Percentiles rank a stretch among this genome's conserved stretches.
phyloP scores from a whole-genome alignment of 2,797 vertebrate genomes.

The Eidolon dupreanum region DNA sequence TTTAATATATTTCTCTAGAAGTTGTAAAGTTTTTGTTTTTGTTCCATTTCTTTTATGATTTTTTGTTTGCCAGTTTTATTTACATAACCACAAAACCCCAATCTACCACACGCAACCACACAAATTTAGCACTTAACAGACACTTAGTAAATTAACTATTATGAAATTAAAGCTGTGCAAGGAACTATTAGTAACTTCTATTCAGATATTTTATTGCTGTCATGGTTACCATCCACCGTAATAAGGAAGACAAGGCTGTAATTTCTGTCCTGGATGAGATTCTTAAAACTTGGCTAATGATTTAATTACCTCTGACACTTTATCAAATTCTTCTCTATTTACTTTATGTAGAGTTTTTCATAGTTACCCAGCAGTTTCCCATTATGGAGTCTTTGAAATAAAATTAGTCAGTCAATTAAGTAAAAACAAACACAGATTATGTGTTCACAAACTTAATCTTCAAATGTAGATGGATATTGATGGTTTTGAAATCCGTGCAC shows the following conservation, averaged over 20 bases:
- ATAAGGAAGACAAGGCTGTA: background rate
- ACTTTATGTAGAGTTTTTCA: background rate
- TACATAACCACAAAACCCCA: background rate
- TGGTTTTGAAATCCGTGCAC: background rate
- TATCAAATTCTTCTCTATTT: background rate
- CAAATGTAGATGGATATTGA: background rate
- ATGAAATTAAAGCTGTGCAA: background rate
- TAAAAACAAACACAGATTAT: background rate
- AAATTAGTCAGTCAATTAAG: background rate
- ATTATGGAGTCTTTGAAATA: background rate
- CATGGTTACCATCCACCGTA: background rate
- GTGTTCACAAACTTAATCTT: background rate
- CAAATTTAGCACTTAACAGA: background rate
- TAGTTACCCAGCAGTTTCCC: background rate
- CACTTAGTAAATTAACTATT: background rate
- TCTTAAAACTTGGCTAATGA: background rate
- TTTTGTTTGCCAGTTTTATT: background rate
- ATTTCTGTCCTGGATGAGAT: background rate
- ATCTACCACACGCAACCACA: rapidly evolving
- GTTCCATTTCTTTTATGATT: background rate
- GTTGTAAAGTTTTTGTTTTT: background rate
- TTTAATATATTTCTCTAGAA: background rate
- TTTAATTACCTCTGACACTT: background rate
- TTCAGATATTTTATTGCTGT: background rate
- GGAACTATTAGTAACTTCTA: background rate